These are phyloP conservation scores for Fabriciana adippe DNA, from an alignment of 2,888 invertebrate genomes.

Conservation along the genomic window DNA sequence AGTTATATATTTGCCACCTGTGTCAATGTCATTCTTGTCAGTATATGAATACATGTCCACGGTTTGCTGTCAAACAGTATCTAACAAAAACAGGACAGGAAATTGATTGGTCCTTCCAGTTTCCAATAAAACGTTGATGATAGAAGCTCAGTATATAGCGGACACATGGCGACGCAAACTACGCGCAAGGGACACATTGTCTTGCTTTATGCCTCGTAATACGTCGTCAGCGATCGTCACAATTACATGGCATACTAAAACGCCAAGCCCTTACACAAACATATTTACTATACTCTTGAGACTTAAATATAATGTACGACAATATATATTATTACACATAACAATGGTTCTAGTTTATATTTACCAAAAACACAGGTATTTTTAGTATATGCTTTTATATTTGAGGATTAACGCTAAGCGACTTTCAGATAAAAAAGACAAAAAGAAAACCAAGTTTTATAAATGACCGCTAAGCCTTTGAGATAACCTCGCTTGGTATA, in stretches of 20 bases:
- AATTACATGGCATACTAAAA: slow-evolving; percentile 20
- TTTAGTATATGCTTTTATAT: background rate
- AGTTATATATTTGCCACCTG: background rate
- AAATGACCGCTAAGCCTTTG: slow-evolving; percentile 12
- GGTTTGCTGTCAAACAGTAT: background rate
- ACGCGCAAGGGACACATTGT: slow-evolving; percentile 54
- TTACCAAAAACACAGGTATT: background rate
- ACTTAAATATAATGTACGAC: background rate
- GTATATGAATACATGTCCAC: slow-evolving; percentile 6
- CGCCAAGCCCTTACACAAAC: slow-evolving; percentile 2
- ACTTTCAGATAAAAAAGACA: background rate
- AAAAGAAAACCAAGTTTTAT: slow-evolving; percentile 6
- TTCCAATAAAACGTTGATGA: slow-evolving; percentile 61
- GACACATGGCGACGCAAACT: slow-evolving; percentile 47
- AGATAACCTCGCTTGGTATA: slow-evolving; percentile 13
- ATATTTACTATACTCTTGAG: background rate
- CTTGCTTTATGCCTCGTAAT: slow-evolving; percentile 59
- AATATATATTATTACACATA: background rate
- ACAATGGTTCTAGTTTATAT: background rate
- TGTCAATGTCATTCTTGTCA: slow-evolving; percentile 6
- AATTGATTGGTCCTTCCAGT: slow-evolving; percentile 64
- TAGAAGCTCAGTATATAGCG: slow-evolving; percentile 55
- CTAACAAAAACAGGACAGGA: slow-evolving; percentile 54
- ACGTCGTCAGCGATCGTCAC: slow-evolving; percentile 44
- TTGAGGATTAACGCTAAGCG: background rate